phyloP scores from a whole-genome alignment of 2,888 invertebrate genomes.

The Xylota sylvarum region DNA sequence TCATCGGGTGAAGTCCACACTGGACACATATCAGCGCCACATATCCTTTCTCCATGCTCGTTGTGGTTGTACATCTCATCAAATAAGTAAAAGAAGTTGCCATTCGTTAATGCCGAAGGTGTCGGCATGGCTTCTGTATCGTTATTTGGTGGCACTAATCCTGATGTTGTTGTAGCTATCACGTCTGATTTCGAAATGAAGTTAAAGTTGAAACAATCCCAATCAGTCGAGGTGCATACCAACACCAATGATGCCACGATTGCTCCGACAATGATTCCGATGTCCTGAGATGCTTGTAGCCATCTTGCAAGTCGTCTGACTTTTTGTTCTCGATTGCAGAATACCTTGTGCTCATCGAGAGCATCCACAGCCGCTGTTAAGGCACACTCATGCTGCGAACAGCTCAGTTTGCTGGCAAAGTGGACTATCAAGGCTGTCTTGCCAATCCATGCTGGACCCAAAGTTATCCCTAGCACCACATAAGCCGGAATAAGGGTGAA shows the following conservation, averaged over 20 bases:
- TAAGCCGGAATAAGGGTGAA: slow-evolving; percentile 86
- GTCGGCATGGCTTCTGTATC: slow-evolving; percentile 40
- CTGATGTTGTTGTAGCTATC: slow-evolving; percentile 25
- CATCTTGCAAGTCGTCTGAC: slow-evolving; percentile 86
- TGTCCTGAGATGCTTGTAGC: slow-evolving; percentile 86
- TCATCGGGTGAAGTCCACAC: slow-evolving; percentile 79
- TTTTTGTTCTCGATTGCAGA: slow-evolving; percentile 84
- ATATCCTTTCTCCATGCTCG: slow-evolving; percentile 86
- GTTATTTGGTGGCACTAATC: neutral
- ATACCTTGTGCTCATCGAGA: slow-evolving; percentile 83
- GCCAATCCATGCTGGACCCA: slow-evolving; percentile 85
- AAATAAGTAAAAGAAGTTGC: slow-evolving; percentile 78
- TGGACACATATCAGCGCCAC: slow-evolving; percentile 87
- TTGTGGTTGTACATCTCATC: slow-evolving; percentile 86
- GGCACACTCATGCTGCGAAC: slow-evolving; percentile 83
- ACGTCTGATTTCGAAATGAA: slow-evolving; percentile 45
- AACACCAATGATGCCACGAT: slow-evolving; percentile 85
- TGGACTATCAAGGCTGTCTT: slow-evolving; percentile 83
- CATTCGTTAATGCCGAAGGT: slow-evolving; percentile 34
- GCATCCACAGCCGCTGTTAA: slow-evolving; percentile 79
- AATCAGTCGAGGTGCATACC: slow-evolving; percentile 83
- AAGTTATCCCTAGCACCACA: slow-evolving; percentile 86
- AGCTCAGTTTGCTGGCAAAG: slow-evolving; percentile 83
- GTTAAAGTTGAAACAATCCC: slow-evolving; percentile 80
- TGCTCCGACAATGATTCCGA: slow-evolving; percentile 87